Base-by-base conservation (phyloP, 1,140 invertebrate species). In the Drepana arcuata region DNA sequence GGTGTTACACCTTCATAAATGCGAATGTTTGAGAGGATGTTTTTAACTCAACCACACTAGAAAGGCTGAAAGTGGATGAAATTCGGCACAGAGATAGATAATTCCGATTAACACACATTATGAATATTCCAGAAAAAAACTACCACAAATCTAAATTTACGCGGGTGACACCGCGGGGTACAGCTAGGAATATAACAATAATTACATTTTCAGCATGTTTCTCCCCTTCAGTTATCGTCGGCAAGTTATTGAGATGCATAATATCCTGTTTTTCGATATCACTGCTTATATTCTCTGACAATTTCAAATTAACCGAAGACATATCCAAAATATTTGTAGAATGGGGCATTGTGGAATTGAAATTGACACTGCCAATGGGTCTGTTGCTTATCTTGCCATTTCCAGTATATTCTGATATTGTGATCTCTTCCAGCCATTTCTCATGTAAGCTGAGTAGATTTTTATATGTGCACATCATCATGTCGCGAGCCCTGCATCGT, bases 401-500 rank as follows among this genome's bases (percentile, higher is more conserved):
- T 3, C 71, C 73, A 7, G 50, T 55, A 48, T 68, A 73, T 49
- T 82, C 73, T 9, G 75, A 70, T 30, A 77, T 68, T 6, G 78
- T 57, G 21, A 84, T 54, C 51, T 73, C 78, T 31, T 82, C 74
- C 0, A 84, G 55, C 74, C 74, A 83, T 31, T 82, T 81, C 40
- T 84, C 80, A 32, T 84, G 83, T 6, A 83, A 60, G 40, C 78
- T 74, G 49, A 74, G 80, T 15, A 89, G 67, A 51, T 86, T 90
- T 79, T 85, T 90, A 47, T 92, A 90, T 15, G 89, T 91, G 47
- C 88, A 90, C 2, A 92, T 67, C 26, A 90, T 85, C 48, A 88
- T 89, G 39, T 92, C 89, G 10, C 92, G 83, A 25, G 92, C 78
- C 74, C 89, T 86, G 49, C 86, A 88, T 12, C 88, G 86, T 60